Evolutionary conservation across 64 coral and sea anemone species (phyloP).

Genomic region (Pocillopora damicornis): DNA sequence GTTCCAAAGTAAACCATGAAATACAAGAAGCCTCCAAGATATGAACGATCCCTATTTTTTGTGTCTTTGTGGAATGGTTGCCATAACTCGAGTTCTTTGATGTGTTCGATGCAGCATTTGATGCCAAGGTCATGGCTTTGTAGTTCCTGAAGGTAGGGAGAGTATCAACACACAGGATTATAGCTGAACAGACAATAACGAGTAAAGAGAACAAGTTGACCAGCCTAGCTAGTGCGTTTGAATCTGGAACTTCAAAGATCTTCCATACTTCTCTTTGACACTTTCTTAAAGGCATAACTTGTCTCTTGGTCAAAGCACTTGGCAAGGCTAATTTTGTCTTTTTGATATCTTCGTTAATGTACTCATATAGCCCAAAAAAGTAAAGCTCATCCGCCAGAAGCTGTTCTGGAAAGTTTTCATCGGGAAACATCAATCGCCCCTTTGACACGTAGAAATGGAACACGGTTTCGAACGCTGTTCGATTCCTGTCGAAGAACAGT

Average conservation of each 20-base stretch:
- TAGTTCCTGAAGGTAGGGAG: background rate
- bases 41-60: background rate
- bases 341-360: constrained; percentile 5
- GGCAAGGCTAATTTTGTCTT: constrained; percentile 30
- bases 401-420: constrained; percentile 49
- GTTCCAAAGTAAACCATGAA: constrained; percentile 50
- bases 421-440: constrained; percentile 15
- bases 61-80: too few relatives aligned
- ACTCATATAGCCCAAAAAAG: constrained; percentile 53
- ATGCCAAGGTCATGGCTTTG: background rate
- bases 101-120: background rate
- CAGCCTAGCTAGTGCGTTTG: background rate
- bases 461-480: constrained; percentile 48
- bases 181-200: constrained; percentile 30
- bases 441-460: constrained; percentile 44
- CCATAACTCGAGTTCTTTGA: background rate
- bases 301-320: constrained; percentile 9
- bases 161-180: constrained; percentile 40
- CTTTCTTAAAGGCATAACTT: background rate
- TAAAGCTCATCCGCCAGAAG: constrained; percentile 48
- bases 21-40: constrained; percentile 33
- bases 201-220: constrained; percentile 29
- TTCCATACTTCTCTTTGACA: constrained; percentile 44
- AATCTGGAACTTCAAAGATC: constrained; percentile 33
- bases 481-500: constrained; percentile 53